Evolutionary conservation across 2,888 invertebrate genomes (phyloP), one percentile per base, ranked within the genome.

Genomic region (Drosophila heteroneura): DNA sequence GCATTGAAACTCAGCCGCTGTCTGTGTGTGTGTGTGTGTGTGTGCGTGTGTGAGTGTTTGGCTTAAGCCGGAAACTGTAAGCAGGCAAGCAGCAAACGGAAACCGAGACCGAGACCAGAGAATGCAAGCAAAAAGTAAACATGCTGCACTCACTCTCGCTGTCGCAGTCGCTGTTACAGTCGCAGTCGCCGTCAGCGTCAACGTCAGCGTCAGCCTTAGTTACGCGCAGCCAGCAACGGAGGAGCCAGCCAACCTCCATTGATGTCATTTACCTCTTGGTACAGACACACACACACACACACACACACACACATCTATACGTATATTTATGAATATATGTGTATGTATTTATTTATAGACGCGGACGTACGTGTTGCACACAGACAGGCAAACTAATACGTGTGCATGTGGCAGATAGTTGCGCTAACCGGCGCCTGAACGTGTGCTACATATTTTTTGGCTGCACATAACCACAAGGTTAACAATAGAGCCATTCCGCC

Each of bases 51-150:
- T 37, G 41, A 56, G 84, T 76, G 70, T 73, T 70, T 68, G 78
- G 67, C 69, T 70, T 73, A 73, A 83, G 85, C 82, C 86, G 86
- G 86, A 89, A 86, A 86, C 86, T 85, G 89, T 86, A 89, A 86
- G 89, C 86, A 86, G 86, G 89, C 89, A 86, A 89, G 82, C 89
- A 89, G 89, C 86, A 82, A 87, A 81, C 84, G 84, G 84, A 86
- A 82, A 79, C 82, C 72, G 67, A 87, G 72, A 84, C 76, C 68
- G 70, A 77, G 78, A 79, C 81, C 80, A 81, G 73, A 76, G 80
- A 88, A 88, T 78, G 72, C 79, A 71, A 62, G 68, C 67, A 79
- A 71, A 77, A 76, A 76, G 70, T 80, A 80, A 80, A 80, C 73
- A 80, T 54, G 70, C 69, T 77, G 68, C 66, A 62, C 57, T 62